Percentiles rank a stretch among this genome's conserved stretches.
Conservation (phyloP, 2,888 invertebrate genomes). For the Scaptomyza polygonia region DNA sequence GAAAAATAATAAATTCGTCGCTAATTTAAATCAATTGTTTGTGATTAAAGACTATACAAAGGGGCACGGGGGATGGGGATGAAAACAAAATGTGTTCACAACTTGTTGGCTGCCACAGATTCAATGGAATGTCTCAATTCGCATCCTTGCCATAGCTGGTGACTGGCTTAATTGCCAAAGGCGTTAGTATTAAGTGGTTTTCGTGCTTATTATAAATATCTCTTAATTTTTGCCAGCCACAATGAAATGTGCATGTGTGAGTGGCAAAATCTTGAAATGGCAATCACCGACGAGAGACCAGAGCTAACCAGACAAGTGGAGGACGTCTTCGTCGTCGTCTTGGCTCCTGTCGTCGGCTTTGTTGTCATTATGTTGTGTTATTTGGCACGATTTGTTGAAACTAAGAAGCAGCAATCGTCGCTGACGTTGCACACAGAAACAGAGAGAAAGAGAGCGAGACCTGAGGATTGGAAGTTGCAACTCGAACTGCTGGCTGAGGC, state of each 20-base stretch:
- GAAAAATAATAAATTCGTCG: no score
- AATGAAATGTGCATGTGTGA: constrained; percentile 34
- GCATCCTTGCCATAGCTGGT: constrained; percentile 64
- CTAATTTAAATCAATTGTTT: not conserved
- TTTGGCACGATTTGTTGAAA: constrained; percentile 82
- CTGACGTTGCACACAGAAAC: constrained; percentile 7
- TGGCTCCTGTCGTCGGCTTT: constrained; percentile 76
- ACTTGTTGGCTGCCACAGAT: constrained; percentile 33
- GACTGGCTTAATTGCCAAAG: constrained; percentile 82
- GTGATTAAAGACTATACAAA: constrained; percentile 1
- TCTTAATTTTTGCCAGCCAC: constrained; percentile 81
- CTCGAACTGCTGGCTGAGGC: constrained; percentile 9
- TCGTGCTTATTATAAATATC: constrained; percentile 84
- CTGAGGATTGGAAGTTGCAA: constrained; percentile 12
- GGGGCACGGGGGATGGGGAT: not conserved
- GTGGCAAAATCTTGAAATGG: constrained; percentile 76
- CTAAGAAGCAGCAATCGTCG: constrained; percentile 55
- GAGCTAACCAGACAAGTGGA: constrained; percentile 66
- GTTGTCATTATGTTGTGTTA: constrained; percentile 81
- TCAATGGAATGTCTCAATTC: constrained; percentile 52
- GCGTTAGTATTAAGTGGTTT: constrained; percentile 84
- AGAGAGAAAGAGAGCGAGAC: not conserved
- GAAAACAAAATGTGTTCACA: constrained; percentile 24
- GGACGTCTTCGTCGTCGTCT: constrained; percentile 47
- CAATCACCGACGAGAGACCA: constrained; percentile 71